Evolutionary conservation across 1,140 invertebrate species (phyloP).

Genomic region (Drosophila melanica): DNA sequence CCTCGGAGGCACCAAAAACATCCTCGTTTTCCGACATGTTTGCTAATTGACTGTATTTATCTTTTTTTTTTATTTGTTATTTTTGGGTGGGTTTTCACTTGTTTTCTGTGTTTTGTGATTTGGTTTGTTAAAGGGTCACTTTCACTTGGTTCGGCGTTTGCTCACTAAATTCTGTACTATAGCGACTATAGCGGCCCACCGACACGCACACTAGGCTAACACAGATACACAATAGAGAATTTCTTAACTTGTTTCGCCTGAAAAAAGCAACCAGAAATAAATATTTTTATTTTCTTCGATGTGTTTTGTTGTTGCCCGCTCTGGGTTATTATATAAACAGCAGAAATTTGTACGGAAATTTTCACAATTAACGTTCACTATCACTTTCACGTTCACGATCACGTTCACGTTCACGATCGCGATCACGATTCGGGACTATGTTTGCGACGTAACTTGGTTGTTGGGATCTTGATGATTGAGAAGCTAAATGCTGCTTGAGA

Average conservation of each 20-base stretch:
- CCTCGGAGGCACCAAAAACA: slow-evolving; percentile 63
- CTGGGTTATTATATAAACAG: slow-evolving; percentile 60
- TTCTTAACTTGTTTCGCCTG: slow-evolving; percentile 55
- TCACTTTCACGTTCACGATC: slow-evolving; percentile 16
- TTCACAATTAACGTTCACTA: slow-evolving; percentile 37
- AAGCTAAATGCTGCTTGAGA: slow-evolving; percentile 33
- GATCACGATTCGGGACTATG: slow-evolving; percentile 24
- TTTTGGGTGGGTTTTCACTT: slow-evolving; percentile 25
- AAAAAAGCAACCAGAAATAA: slow-evolving; percentile 47
- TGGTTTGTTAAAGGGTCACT: slow-evolving; percentile 56
- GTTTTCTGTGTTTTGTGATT: slow-evolving; percentile 4
- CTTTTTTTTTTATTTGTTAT: too few species aligned
- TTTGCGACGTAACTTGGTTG: slow-evolving; percentile 5
- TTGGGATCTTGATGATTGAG: slow-evolving; percentile 2
- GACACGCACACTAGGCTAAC: slow-evolving; percentile 48
- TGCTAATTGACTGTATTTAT: slow-evolving; percentile 18
- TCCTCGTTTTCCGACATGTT: slow-evolving; percentile 81
- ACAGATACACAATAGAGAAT: slow-evolving; percentile 42
- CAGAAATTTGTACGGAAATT: slow-evolving; percentile 16
- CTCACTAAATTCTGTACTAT: slow-evolving; percentile 52
- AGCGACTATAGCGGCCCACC: slow-evolving; percentile 57
- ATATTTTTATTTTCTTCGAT: slow-evolving; percentile 36
- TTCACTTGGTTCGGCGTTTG: slow-evolving; percentile 68
- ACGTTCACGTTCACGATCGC: slow-evolving; percentile 24
- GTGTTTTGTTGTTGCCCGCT: slow-evolving; percentile 11